Evolutionary conservation across 2,888 invertebrate species (phyloP), one percentile per base, ranked within the genome.

Genomic region (Labia minor): DNA sequence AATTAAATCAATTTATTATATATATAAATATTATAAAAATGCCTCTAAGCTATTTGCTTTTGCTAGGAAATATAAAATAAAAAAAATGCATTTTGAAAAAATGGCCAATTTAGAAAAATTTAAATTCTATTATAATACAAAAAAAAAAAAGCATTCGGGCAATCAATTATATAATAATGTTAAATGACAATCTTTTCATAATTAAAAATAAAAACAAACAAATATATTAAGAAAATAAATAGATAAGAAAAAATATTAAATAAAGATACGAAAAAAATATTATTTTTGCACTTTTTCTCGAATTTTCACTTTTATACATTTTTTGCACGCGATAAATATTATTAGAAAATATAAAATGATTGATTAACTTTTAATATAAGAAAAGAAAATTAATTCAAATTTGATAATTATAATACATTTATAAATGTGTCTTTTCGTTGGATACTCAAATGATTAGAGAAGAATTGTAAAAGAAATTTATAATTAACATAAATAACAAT

Each of bases 291-390:
- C 49, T 49, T 49, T 10, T 49, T 49, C 49, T 26, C 8, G 49
- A 49, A 49, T 49, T 49, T 49, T 49, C 49, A 49, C 49, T 49
- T 49, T 49, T 49, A 49, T 49, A 49, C 49, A 49, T 49, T 49
- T 49, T 49, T 49, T 49, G 49, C 49, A 49, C 49, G 49, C 49
- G 14, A 11, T 49, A 49, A 49, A n/a, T n/a, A 49, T n/a, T n/a
- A n/a, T 49, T 8, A 11, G 11, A 33, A 33, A 33, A 14, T 49
- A n/a, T 49, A 49, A 49, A 49, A 49, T 8, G 14, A 49, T 33
- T 33, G 11, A 33, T 33, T 33, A 8, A 33, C 11, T 33, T 8
- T 8, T 33, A 11, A 8, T 33, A 33, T 33, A n/a, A n/a, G n/a
- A n/a, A n/a, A n/a, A n/a, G n/a, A n/a, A n/a, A n/a, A n/a, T n/a